Conservation (phyloP, 2,113 vertebrate species). For the Oenanthe melanoleuca region DNA sequence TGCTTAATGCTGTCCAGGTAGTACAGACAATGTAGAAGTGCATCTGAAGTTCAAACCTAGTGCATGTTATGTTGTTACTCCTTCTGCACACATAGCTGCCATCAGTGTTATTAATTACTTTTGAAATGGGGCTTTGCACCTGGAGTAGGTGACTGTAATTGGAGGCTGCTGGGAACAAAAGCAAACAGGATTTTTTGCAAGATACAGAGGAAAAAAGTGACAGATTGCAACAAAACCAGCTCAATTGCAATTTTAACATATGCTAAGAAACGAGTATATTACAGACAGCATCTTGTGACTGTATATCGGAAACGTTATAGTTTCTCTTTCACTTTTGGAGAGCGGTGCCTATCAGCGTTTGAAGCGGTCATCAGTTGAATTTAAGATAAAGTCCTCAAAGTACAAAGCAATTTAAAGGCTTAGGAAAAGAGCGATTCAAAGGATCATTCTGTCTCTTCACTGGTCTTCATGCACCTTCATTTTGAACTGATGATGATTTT, state of each 20-base stretch:
- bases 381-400: not conserved
- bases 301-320: rapidly evolving
- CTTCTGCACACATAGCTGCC: not conserved
- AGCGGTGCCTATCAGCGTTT: not conserved
- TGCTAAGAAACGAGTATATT: not conserved
- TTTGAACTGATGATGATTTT: not conserved
- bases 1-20: not conserved
- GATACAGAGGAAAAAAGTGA: not conserved
- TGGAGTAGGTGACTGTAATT: not conserved
- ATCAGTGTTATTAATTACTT: not conserved
- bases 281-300: not conserved
- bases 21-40: not conserved
- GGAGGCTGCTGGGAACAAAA: not conserved
- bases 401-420: not conserved
- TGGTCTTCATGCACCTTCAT: not conserved
- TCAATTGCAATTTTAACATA: not conserved
- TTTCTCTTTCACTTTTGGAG: not conserved
- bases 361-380: not conserved
- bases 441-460: not conserved
- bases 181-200: not conserved
- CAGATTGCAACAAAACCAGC: not conserved
- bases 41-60: not conserved
- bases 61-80: not conserved
- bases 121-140: not conserved
- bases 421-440: not conserved